These are phyloP conservation scores for Chloropsis cyanopogon DNA, from an alignment of 2,113 vertebrate genomes.

Conservation along the genomic window DNA sequence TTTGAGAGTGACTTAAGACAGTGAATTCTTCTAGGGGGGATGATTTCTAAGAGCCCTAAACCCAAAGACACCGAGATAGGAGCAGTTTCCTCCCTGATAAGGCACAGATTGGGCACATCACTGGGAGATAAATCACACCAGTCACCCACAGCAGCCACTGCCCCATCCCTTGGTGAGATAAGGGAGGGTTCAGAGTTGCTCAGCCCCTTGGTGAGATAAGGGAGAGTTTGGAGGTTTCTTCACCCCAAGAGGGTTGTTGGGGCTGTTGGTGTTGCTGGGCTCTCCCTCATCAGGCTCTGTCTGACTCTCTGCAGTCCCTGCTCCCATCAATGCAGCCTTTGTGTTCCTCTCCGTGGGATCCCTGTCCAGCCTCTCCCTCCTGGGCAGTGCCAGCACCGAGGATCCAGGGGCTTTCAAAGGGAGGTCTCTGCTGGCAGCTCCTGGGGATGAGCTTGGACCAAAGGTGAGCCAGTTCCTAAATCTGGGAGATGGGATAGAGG, in stretches of 20 bases:
- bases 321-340: conserved; percentile 70
- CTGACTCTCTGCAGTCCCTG: conserved; percentile 29
- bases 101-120: not conserved
- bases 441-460: not conserved
- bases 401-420: conserved; percentile 48
- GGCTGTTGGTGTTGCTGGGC: not conserved
- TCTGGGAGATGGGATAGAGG: no score
- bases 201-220: not conserved
- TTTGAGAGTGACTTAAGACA: not conserved
- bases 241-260: accelerated
- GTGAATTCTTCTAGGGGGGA: not conserved
- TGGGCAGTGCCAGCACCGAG: not conserved
- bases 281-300: not conserved
- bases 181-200: not conserved
- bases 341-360: conserved; percentile 68
- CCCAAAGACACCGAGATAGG: not conserved
- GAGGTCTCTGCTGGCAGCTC: conserved; percentile 73
- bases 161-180: not conserved
- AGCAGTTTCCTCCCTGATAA: not conserved
- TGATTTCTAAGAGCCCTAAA: not conserved
- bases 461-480: conserved; percentile 56
- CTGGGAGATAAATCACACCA: not conserved
- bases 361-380: conserved; percentile 2
- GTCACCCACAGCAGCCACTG: not conserved
- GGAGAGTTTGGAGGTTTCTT: not conserved